Evolutionary conservation across 1,140 invertebrate genomes (phyloP).

Genomic region (Asobara japonica): DNA sequence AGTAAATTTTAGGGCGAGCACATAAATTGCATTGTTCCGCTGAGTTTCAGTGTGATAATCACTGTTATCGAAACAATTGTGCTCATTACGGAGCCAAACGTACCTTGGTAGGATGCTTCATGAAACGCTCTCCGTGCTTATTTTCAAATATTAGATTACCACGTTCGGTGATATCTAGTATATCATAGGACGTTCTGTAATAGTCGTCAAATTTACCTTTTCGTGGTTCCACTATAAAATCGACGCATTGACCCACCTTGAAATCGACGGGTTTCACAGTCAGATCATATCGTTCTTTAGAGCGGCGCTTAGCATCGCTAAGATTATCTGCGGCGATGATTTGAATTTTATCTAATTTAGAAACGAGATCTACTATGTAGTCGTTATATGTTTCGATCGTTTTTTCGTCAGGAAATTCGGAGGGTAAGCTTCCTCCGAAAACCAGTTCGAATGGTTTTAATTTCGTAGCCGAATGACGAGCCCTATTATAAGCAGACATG

Average conservation of each 20-base stretch:
- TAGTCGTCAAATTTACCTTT: constrained; percentile 27
- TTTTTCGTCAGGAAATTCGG: constrained; percentile 18
- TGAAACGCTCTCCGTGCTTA: neutral
- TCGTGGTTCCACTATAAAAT: constrained; percentile 27
- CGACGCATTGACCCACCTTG: constrained; percentile 15
- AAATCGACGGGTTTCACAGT: neutral
- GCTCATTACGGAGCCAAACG: neutral
- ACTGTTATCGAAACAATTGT: too few species aligned
- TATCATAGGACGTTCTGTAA: constrained; percentile 28
- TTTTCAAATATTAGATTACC: constrained; percentile 5
- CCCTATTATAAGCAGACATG: too few species aligned
- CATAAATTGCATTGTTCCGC: too few species aligned
- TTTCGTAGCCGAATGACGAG: too few species aligned
- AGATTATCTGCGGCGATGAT: neutral
- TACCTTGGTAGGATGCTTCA: neutral
- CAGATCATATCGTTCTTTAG: constrained; percentile 1
- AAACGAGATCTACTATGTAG: neutral
- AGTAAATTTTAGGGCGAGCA: too few species aligned
- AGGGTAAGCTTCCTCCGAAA: constrained; percentile 17
- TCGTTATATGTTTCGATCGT: neutral
- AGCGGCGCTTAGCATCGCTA: neutral
- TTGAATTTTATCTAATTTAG: neutral
- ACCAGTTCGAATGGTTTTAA: neutral
- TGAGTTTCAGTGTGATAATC: too few species aligned
- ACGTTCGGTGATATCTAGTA: neutral